Conservation (phyloP, 2,888 invertebrate species). For the Drosophila phalerata region DNA sequence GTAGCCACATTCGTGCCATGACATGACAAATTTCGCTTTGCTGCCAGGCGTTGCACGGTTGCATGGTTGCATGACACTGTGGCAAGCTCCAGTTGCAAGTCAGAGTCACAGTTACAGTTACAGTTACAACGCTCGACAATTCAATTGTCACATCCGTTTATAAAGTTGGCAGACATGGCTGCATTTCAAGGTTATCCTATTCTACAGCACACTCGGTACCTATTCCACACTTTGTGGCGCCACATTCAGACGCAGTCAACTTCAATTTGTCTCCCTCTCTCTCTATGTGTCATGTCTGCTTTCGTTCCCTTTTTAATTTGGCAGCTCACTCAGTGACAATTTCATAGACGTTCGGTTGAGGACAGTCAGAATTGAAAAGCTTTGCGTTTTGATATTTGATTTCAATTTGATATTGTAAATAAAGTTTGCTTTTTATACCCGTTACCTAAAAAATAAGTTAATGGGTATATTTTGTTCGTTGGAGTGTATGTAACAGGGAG, state of each 20-base stretch:
- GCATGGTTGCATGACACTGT: conserved; percentile 12
- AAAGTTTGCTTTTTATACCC: not conserved
- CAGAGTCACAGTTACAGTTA: conserved; percentile 21
- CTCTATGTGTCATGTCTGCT: conserved; percentile 5
- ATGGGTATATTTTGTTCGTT: no score
- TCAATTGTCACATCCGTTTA: conserved; percentile 74
- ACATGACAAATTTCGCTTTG: conserved; percentile 64
- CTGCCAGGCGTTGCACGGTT: conserved; percentile 29
- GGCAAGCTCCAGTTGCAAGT: conserved; percentile 24
- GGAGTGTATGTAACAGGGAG: no score
- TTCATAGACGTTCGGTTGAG: conserved; percentile 11
- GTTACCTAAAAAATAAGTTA: no score
- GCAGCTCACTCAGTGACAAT: conserved; percentile 53
- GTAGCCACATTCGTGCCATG: conserved; percentile 36
- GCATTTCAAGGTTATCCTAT: conserved; percentile 68
- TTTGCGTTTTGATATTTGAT: conserved; percentile 38
- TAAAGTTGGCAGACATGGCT: conserved; percentile 70
- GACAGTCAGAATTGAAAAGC: conserved; percentile 50
- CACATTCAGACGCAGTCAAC: conserved; percentile 24
- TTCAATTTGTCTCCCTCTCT: conserved; percentile 17
- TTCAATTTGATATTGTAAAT: conserved; percentile 37
- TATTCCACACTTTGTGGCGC: conserved; percentile 19
- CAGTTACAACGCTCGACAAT: conserved; percentile 56
- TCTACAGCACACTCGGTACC: conserved; percentile 10
- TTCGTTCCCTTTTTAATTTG: conserved; percentile 56